Percentiles rank a stretch among this genome's conserved stretches.
Conservation (phyloP, 2,797 vertebrate genomes). For the Lycodopsis pacificus region DNA sequence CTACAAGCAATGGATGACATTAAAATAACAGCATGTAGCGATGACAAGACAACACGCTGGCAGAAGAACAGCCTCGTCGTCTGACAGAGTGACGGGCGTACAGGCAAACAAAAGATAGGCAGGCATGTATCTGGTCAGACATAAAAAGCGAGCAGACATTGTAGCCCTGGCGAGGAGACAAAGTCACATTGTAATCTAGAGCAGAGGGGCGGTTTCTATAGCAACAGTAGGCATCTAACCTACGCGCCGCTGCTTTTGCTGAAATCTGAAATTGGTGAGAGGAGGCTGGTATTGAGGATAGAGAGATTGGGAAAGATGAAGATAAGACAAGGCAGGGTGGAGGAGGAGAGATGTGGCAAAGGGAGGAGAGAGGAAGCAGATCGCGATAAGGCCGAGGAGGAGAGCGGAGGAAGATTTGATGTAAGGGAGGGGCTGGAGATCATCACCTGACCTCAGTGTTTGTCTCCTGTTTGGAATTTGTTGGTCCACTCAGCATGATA, state of each 20-base stretch:
- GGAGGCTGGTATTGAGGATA: constrained; percentile 65
- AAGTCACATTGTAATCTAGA: constrained; percentile 81
- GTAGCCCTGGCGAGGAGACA: constrained; percentile 67
- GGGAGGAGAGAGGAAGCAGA: constrained; percentile 58
- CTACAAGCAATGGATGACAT: constrained; percentile 29
- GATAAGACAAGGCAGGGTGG: constrained; percentile 66
- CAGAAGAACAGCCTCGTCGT: constrained; percentile 18
- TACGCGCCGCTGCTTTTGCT: constrained; percentile 69
- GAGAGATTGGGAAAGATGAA: constrained; percentile 74
- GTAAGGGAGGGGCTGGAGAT: constrained; percentile 64
- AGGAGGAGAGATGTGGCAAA: constrained; percentile 49
- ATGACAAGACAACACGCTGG: constrained; percentile 28
- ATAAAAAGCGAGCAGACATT: constrained; percentile 58
- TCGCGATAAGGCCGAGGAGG: constrained; percentile 59
- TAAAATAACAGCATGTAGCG: constrained; percentile 27
- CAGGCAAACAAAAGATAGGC: constrained; percentile 40
- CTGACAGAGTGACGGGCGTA: constrained; percentile 24
- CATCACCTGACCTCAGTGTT: constrained; percentile 80
- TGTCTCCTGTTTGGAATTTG: constrained; percentile 76
- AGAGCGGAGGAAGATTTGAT: constrained; percentile 61
- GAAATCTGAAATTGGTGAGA: constrained; percentile 78
- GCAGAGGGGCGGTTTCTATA: constrained; percentile 82
- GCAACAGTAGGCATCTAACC: constrained; percentile 83
- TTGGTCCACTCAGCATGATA: constrained; percentile 76
- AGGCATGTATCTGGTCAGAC: constrained; percentile 60